These are phyloP conservation scores for Mamestra brassicae DNA, from an alignment of 2,888 invertebrate species.

Conservation along the genomic window DNA sequence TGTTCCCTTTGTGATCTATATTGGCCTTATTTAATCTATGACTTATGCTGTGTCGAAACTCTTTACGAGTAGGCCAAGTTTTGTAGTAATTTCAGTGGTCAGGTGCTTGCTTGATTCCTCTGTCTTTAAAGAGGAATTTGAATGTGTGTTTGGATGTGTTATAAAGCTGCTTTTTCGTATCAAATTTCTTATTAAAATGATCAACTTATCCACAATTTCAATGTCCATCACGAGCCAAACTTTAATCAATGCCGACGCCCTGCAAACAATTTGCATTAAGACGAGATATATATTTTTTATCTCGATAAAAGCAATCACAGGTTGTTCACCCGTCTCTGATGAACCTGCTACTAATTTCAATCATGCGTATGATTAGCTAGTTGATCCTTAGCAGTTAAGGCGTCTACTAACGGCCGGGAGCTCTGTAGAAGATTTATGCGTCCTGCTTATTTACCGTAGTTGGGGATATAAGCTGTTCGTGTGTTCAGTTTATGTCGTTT, in stretches of 20 bases:
- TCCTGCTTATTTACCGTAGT: slow-evolving; percentile 56
- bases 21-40: background rate
- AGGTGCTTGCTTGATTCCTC: too few species aligned
- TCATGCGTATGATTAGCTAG: slow-evolving; percentile 39
- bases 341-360: slow-evolving; percentile 45
- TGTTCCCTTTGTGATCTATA: slow-evolving; percentile 5
- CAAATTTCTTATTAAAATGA: background rate
- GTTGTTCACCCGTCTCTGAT: slow-evolving; percentile 41
- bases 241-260: slow-evolving; percentile 31
- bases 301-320: slow-evolving; percentile 36
- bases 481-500: slow-evolving; percentile 27
- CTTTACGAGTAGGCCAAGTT: background rate
- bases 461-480: slow-evolving; percentile 28
- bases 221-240: slow-evolving; percentile 8
- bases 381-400: slow-evolving; percentile 35
- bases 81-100: background rate
- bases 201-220: background rate
- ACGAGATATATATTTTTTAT: slow-evolving; percentile 44
- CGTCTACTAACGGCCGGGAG: slow-evolving; percentile 53
- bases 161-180: background rate
- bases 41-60: background rate
- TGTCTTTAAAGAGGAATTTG: background rate
- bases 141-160: background rate
- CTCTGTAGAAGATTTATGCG: slow-evolving; percentile 61
- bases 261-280: slow-evolving; percentile 29